phyloP scores from a whole-genome alignment of 2,113 vertebrate genomes.

The Opisthocomus hoazin region DNA sequence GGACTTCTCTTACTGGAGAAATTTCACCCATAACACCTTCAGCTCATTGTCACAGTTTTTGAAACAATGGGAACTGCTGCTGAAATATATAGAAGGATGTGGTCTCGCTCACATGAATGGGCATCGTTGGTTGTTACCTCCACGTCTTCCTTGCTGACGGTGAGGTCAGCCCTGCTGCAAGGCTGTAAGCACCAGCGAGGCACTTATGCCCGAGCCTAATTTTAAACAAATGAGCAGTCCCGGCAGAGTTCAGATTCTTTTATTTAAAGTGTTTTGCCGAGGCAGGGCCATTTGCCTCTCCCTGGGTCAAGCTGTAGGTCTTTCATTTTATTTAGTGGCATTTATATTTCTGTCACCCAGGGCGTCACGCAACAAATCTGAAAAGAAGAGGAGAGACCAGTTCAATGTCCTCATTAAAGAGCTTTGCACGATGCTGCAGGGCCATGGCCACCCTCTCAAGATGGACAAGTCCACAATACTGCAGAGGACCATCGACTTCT shows the following conservation, averaged over 20 bases:
- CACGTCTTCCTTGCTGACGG: not conserved
- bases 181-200: not conserved
- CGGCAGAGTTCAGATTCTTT: not conserved
- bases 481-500: slow-evolving; percentile 80
- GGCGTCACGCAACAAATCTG: slow-evolving; percentile 80
- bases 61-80: not conserved
- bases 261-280: not conserved
- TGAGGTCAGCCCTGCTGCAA: not conserved
- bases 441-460: slow-evolving; percentile 80
- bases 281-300: not conserved
- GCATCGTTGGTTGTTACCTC: not conserved
- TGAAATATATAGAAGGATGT: not conserved
- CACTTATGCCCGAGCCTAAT: not conserved
- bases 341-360: slow-evolving; percentile 60
- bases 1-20: not conserved
- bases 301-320: not conserved
- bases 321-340: not conserved
- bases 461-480: slow-evolving; percentile 85
- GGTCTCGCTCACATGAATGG: not conserved
- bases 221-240: not conserved
- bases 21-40: not conserved
- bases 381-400: slow-evolving; percentile 82
- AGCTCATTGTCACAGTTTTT: not conserved
- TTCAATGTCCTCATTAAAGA: slow-evolving; percentile 84
- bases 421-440: slow-evolving; percentile 84